Base-by-base conservation (phyloP, 2,888 invertebrate species). In the Malachius bipustulatus region DNA sequence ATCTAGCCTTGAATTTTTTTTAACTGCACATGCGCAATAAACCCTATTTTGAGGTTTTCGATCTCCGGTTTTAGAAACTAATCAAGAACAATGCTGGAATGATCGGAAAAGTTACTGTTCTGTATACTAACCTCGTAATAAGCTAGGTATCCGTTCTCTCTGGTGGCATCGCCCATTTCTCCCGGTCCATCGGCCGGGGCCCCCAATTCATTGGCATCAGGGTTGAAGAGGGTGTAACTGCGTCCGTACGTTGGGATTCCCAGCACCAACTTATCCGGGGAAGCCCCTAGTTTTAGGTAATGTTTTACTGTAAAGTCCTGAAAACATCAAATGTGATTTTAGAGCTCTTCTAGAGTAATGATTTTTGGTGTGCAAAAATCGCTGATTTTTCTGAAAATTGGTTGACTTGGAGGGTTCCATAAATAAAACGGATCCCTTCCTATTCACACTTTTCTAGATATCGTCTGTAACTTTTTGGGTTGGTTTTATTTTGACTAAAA, bases 161-260 rank as follows among this genome's bases (percentile, higher is more conserved):
- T 71, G 0, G 91, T 91, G 2, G 87, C 87, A 38, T 87, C 87
- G 3, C 91, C 91, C 60, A 88, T 84, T 37, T 81, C 82, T 0
- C 91, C 91, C 0, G 91, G 89, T 0, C 89, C 90, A 54, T 89
- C 88, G 1, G 90, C 80, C 0, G 89, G 87, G 0, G 89, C 73
- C 0, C 89, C 90, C n/a, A 90, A 70, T 38, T 83, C 84, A 2
- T 76, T 77, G 1, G 84, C 83, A 15, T 87, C 85, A 30, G 81
- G 76, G 59, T 89, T 89, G 55, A 83, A 81, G 35, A 91, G 66
- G 0, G 90, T 90, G 61, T 85, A 93, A 0, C 90, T 87, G 30
- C 91, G 71, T 2, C 91, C 90, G 51, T 90, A 90, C 0, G 88
- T 87, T 1, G 89, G 89, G 36, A 90, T 85, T 14, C 89, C 90